Base-by-base conservation (phyloP, 2,113 vertebrate species). In the Pseudorasbora parva region DNA sequence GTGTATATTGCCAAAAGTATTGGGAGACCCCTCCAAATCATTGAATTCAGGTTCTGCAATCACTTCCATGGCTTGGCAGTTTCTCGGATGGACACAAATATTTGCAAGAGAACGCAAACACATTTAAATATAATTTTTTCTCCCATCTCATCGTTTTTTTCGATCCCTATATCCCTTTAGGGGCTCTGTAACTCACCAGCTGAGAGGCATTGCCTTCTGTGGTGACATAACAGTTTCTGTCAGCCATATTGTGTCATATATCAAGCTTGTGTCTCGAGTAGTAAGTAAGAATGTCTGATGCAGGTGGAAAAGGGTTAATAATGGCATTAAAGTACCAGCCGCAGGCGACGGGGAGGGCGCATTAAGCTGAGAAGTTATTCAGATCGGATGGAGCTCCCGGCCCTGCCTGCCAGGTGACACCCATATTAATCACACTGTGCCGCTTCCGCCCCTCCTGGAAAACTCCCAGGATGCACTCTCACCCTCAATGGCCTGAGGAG, bases 361-460 rank as follows among this genome's bases (percentile, higher is more conserved):
- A 86, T 85, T 86, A 86, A 78, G 66, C 68, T n/a, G 25, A 56
- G 43, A 62, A 66, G 73, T 79, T 86, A 89, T 89, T 87, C 79
- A 84, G 74, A 87, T 84, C 78, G 60, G 79, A 78, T 82, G 75
- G 78, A 59, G 51, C 73, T 54, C 51, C 17, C 51, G 17, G 45
- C 11, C 3, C 45, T 47, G 45, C 45, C 45, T 25, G 30, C 78
- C 25, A 68, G 82, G 78, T 79, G 86, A 86, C 86, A 82, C 62
- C 76, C 49, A 17, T 81, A 87, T 89, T 89, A 89, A 87, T 89
- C 88, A 87, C 66, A 59, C 15, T 3, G 30, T 23, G 2, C 10
- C 64, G 47, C 27, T 47, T 81, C 86, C 23, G 37, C 51, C 64
- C 69, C 4, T 15, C 74, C 57, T 56, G 43, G 69, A 78, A 84